These are phyloP conservation scores for Chloroclystis v-ata DNA, from an alignment of 2,888 invertebrate species.

Conservation along the genomic window DNA sequence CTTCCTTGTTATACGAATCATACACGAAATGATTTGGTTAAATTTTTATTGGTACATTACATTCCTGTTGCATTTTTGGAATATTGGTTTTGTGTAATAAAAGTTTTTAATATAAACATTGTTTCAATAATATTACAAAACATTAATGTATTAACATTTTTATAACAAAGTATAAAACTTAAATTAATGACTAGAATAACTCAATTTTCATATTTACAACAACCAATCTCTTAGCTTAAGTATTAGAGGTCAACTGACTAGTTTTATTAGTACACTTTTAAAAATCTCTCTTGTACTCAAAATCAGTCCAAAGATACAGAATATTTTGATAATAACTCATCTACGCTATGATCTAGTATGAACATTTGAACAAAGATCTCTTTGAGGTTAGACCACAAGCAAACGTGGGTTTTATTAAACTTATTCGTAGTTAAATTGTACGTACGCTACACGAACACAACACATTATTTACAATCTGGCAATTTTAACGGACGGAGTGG, in stretches of 20 bases:
- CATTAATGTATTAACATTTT: conserved; percentile 37
- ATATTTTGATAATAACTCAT: too few species aligned
- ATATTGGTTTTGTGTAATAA: conserved; percentile 52
- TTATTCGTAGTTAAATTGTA: not conserved
- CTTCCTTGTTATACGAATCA: conserved; percentile 40
- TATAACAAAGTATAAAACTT: conserved; percentile 51
- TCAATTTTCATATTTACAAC: conserved; percentile 35
- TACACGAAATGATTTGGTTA: conserved; percentile 52
- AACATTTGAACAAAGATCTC: not conserved
- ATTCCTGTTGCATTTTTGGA: conserved; percentile 58
- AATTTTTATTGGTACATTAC: conserved; percentile 66
- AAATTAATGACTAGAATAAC: conserved; percentile 69
- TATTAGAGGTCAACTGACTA: conserved; percentile 60
- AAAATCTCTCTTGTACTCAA: conserved; percentile 2
- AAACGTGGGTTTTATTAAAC: too few species aligned
- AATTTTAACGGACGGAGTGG: conserved; percentile 48
- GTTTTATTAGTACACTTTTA: conserved; percentile 38
- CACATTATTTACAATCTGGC: conserved; percentile 31
- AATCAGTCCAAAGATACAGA: not conserved
- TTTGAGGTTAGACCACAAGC: not conserved
- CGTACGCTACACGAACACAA: conserved; percentile 21
- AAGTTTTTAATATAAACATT: conserved; percentile 51
- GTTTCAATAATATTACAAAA: conserved; percentile 29
- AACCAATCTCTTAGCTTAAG: conserved; percentile 25
- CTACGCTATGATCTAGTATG: too few species aligned